phyloP scores from a whole-genome alignment of 2,797 vertebrate genomes.

The Sebastes matsubarae region DNA sequence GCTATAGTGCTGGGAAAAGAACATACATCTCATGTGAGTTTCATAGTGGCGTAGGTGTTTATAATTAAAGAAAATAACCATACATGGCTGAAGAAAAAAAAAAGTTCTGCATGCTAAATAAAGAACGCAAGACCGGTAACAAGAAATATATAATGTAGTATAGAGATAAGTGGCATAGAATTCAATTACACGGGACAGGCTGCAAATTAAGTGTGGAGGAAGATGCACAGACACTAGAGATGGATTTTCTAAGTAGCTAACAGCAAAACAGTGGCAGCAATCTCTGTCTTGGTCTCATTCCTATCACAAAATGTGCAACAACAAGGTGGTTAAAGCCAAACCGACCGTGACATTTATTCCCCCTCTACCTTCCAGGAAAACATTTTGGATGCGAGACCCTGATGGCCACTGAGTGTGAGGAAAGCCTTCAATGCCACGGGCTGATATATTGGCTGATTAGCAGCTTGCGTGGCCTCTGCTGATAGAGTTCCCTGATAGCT shows the following conservation, averaged over 20 bases:
- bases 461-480: constrained; percentile 45
- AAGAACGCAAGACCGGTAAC: background rate
- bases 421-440: constrained; percentile 46
- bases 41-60: background rate
- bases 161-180: background rate
- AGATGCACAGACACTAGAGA: constrained; percentile 2
- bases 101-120: background rate
- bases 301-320: constrained; percentile 12
- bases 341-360: constrained; percentile 62
- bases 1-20: background rate
- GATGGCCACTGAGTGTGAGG: constrained; percentile 34
- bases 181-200: background rate
- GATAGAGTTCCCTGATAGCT: constrained; percentile 62
- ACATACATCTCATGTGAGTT: background rate
- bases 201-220: background rate
- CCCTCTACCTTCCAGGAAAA: constrained; percentile 38
- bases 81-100: background rate
- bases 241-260: background rate
- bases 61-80: background rate
- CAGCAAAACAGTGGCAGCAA: constrained; percentile 1
- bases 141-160: background rate
- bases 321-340: constrained; percentile 56
- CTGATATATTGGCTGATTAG: constrained; percentile 66
- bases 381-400: constrained; percentile 23
- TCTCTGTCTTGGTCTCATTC: constrained; percentile 2